Evolutionary conservation across 2,113 vertebrate species (phyloP), one percentile per base, ranked within the genome.

Genomic region (Dryoscopus gambensis): DNA sequence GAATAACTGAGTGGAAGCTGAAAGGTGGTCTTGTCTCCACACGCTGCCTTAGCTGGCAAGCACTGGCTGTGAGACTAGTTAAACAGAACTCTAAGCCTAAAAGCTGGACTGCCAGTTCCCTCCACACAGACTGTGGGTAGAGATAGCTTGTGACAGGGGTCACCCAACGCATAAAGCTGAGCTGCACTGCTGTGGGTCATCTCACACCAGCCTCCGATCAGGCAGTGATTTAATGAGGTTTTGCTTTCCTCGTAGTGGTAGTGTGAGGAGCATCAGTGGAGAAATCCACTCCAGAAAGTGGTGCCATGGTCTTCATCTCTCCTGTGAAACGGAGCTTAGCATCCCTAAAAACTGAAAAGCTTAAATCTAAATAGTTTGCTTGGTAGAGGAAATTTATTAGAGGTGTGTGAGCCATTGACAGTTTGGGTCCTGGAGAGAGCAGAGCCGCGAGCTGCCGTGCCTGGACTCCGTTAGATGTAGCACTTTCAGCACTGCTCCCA

Each of bases 401-500:
- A 71, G 28, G 52, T 13, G 13, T 68, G 47, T 81, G 52, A 92
- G 24, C 24, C 30, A 68, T 14, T 20, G 73, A 50, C 63, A 81
- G 50, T 86, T 69, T 35, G 47, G 83, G 57, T 77, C 33, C 33
- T 68, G 56, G 80, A 84, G 70, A 84, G 44, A 89, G 80, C 49
- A 55, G 17, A 95, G 86, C 30, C 11, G 1, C 52, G 73, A 95
- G 64, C 68, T 75, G 76, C 76, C 0, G 4, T 0, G 33, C 86
- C 91, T 95, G 94, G 91, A 30, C 92, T 89, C 68, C 3, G 14
- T 89, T 78, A 87, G 42, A 86, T 84, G 89, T 35, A 59, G 35
- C 0, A 0, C 64, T 90, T 90, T 86, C 94, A 95, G 86, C 71
- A 10, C 84, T 25, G 64, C 69, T 93, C 64, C 64, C 80, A n/a